A percentile compares a stretch with the other conserved stretches of the same genome.
These are phyloP conservation scores for Desmophyllum pertusum DNA, from an alignment of 92 coral and sea anemone genomes.

Conservation along the genomic window DNA sequence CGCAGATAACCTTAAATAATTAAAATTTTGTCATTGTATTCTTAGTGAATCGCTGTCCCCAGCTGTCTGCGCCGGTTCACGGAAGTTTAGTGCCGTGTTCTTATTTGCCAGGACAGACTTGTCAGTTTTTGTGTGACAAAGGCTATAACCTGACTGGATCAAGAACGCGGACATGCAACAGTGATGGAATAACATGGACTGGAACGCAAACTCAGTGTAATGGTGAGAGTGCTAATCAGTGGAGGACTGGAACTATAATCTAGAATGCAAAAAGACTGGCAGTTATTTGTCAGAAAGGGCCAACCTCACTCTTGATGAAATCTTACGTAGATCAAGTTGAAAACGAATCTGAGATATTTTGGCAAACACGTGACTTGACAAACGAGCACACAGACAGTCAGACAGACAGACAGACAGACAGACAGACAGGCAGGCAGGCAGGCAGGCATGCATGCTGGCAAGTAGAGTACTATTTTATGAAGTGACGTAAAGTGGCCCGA, in stretches of 20 bases:
- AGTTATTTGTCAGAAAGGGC: too few species aligned
- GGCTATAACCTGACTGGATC: constrained; percentile 78
- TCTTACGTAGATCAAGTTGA: too few species aligned
- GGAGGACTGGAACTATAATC: too few species aligned
- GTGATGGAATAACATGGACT: constrained; percentile 69
- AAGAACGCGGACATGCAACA: constrained; percentile 54
- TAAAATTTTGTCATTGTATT: not conserved
- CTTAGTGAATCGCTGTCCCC: constrained; percentile 41
- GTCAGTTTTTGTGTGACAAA: constrained; percentile 61
- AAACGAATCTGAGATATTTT: too few species aligned
- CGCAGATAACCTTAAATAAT: too few species aligned
- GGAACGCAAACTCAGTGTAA: constrained; percentile 64
- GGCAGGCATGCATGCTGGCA: too few species aligned
- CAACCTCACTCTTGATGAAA: too few species aligned
- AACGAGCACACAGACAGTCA: not conserved
- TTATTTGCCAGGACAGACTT: constrained; percentile 35
- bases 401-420: not conserved
- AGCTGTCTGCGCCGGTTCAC: constrained; percentile 33
- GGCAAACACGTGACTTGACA: too few species aligned
- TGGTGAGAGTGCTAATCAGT: constrained; percentile 34
- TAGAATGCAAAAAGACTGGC: too few species aligned
- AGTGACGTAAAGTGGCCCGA: too few species aligned
- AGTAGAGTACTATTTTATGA: too few species aligned
- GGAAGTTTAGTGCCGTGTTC: constrained; percentile 26
- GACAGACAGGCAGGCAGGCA: not conserved